Base-by-base conservation (phyloP, 2,113 vertebrate genomes). In the Kryptolebias marmoratus region DNA sequence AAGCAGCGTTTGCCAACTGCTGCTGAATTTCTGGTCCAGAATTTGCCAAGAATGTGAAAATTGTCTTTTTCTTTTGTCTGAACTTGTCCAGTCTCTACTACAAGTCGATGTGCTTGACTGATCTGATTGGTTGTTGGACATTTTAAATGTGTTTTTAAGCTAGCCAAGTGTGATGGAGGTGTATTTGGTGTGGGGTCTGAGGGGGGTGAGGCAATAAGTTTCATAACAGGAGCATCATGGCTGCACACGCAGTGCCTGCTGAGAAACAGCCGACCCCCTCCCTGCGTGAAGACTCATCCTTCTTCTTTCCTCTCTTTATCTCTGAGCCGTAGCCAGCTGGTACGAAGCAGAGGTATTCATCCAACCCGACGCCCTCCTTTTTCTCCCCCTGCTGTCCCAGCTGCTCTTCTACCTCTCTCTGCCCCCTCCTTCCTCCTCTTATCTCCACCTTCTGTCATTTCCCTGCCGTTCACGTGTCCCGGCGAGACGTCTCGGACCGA, bases 271-370 rank as follows among this genome's bases (percentile, higher is more conserved):
- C 68, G 71, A 53, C 53, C 54, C 65, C 45, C 12, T 52, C 62
- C 53, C 68, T 13, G 68, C 42, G 77, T 79, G 72, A 48, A 59
- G 68, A 61, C 69, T 74, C 68, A 81, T 72, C 71, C 77, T 73
- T 64, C 74, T 59, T 73, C 59, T 68, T 56, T 64, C 75, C 62
- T 50, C 30, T 54, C 1, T 56, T 54, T 79, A 50, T 90, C 78
- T 79, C 66, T 65, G 47, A 71, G 42, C 47, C 64, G 7, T 15
- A 76, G 49, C 76, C 82, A 88, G 88, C 85, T 90, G 89, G 87
- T 90, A 49, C 68, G 49, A 53, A 78, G 87, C 84, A 83, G 83
- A 87, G 83, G 85, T 85, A 85, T 89, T 78, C 87, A 80, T 79
- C 87, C 85, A 56, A 74, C 57, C 76, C 59, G 52, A 1, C 75